A percentile compares a stretch with the other conserved stretches of the same genome.
Evolutionary conservation across 2,113 vertebrate genomes (phyloP).

Genomic region (Myiopsitta monachus): DNA sequence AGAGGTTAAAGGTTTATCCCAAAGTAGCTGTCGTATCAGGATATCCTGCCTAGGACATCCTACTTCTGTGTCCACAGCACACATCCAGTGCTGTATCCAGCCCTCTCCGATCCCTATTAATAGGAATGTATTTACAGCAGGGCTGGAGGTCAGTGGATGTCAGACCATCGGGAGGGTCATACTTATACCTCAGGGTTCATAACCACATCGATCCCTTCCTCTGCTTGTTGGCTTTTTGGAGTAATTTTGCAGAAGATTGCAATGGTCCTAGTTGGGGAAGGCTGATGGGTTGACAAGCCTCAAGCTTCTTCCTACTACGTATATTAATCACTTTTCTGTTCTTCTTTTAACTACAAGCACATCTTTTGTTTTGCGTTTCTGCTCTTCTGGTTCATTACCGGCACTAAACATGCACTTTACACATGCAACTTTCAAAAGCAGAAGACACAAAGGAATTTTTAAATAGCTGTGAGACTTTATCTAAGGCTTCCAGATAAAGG

Average conservation of each 20-base stretch:
- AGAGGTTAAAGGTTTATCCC: neutral
- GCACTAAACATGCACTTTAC: accelerated
- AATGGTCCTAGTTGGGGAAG: neutral
- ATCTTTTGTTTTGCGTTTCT: neutral
- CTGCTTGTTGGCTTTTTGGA: neutral
- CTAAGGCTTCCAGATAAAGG: neutral
- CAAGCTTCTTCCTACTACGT: neutral
- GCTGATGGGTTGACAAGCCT: neutral
- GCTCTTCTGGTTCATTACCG: neutral
- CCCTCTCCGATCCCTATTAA: neutral
- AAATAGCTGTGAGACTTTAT: neutral
- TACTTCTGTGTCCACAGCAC: neutral
- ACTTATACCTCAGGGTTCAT: neutral
- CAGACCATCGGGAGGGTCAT: accelerated
- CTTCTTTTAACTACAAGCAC: neutral
- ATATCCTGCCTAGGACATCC: conserved; percentile 49
- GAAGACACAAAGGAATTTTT: neutral
- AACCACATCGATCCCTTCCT: neutral
- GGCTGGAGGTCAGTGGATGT: neutral
- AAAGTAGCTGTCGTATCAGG: neutral
- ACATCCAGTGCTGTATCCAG: neutral
- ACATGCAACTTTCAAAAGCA: neutral
- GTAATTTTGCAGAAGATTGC: neutral
- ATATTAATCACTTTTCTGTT: neutral
- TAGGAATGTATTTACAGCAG: neutral